phyloP scores from a whole-genome alignment of 1,140 invertebrate genomes.

The Stegodyphus mimosarum region DNA sequence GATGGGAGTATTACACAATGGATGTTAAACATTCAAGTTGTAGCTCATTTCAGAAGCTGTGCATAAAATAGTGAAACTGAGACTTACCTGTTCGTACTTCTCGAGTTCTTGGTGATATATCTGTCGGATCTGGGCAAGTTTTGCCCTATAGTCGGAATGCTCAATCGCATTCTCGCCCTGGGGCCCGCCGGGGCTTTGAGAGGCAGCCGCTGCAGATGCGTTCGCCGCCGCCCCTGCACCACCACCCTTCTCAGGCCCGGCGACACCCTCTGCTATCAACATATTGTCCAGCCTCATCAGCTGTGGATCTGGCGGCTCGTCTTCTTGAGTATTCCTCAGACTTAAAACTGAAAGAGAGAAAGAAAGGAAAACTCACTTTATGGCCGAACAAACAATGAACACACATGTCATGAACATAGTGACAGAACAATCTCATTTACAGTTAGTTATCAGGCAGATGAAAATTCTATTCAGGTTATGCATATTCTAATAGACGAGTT shows the following conservation, averaged over 20 bases:
- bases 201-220: slow-evolving; percentile 80
- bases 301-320: slow-evolving; percentile 98
- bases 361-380: neutral
- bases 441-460: too few species aligned
- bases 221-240: slow-evolving; percentile 91
- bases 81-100: slow-evolving; percentile 92
- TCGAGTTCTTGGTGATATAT: slow-evolving; percentile 99
- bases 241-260: slow-evolving; percentile 97
- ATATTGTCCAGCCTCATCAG: slow-evolving; percentile 99
- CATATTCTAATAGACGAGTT: too few species aligned
- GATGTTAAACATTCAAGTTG: too few species aligned
- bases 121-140: slow-evolving; percentile 96
- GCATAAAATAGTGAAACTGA: neutral
- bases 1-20: too few species aligned
- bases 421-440: neutral
- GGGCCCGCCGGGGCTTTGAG: slow-evolving; percentile 70
- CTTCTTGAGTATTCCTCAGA: slow-evolving; percentile 95
- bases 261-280: slow-evolving; percentile 98
- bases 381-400: neutral
- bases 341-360: slow-evolving; percentile 81
- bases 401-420: neutral
- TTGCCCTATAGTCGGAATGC: slow-evolving; percentile 98
- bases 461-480: too few species aligned
- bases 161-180: slow-evolving; percentile 90
- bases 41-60: too few species aligned